Conservation (phyloP, 2,797 vertebrate species). For the Semaprochilodus insignis region DNA sequence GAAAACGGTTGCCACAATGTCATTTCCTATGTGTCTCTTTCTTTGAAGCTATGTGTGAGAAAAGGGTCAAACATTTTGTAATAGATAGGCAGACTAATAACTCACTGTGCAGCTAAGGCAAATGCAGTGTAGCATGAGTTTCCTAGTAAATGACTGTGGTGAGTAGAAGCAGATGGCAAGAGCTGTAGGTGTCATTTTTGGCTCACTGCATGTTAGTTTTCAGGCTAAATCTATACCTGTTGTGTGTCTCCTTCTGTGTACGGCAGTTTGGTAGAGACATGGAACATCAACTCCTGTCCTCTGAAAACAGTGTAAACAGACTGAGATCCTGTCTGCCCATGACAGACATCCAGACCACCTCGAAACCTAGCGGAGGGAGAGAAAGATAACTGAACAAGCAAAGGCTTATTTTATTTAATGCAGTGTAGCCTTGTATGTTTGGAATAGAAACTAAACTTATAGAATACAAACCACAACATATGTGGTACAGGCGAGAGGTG, state of each 20-base stretch:
- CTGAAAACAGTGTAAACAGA: slow-evolving; percentile 85
- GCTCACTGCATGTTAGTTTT: background rate
- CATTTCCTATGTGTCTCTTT: slow-evolving; percentile 88
- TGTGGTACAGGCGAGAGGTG: too few relatives aligned
- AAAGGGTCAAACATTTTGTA: background rate
- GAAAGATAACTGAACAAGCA: background rate
- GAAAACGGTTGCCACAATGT: slow-evolving; percentile 87
- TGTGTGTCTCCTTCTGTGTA: slow-evolving; percentile 86
- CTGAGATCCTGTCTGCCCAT: slow-evolving; percentile 86
- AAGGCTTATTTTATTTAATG: background rate
- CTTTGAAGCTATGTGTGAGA: slow-evolving; percentile 79
- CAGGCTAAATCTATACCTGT: slow-evolving; percentile 72
- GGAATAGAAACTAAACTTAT: background rate
- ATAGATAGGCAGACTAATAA: background rate
- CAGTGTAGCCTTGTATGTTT: background rate
- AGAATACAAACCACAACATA: too few relatives aligned
- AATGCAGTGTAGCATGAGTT: background rate
- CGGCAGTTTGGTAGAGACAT: slow-evolving; percentile 87
- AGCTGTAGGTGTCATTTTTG: background rate
- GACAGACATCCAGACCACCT: slow-evolving; percentile 85
- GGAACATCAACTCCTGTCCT: slow-evolving; percentile 89
- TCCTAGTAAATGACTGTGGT: background rate
- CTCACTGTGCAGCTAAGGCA: background rate
- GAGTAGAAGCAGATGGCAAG: background rate
- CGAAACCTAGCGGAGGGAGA: slow-evolving; percentile 76